A percentile compares a stretch with the other conserved stretches of the same genome.
Evolutionary conservation across 1,140 invertebrate genomes (phyloP).

Genomic region (Archivesica marissinica): DNA sequence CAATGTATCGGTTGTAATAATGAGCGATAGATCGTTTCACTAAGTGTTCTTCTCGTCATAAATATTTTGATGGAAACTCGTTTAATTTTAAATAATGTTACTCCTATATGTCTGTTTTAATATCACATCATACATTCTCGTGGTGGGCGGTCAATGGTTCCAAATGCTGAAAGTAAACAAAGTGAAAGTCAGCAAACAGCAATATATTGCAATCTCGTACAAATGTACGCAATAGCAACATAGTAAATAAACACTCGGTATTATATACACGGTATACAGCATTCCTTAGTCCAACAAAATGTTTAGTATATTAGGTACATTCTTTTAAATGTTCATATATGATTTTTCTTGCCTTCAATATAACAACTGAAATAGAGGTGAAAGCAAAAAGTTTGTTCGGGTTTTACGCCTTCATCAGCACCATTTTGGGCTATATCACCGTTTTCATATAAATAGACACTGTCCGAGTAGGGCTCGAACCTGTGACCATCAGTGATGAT

Average conservation of each 20-base stretch:
- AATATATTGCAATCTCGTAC: not conserved
- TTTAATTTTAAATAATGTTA: not conserved
- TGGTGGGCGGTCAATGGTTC: constrained; percentile 31
- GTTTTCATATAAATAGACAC: no score
- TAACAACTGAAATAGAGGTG: not conserved
- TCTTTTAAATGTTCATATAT: not conserved
- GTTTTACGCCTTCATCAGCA: no score
- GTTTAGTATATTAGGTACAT: not conserved
- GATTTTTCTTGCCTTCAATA: not conserved
- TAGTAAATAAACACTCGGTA: constrained; percentile 3
- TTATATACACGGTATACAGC: not conserved
- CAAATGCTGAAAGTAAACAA: constrained; percentile 51
- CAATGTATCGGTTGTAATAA: not conserved
- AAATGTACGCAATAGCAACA: constrained; percentile 3
- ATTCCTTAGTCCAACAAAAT: not conserved
- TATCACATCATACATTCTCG: constrained; percentile 35
- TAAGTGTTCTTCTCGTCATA: not conserved
- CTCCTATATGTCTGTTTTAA: constrained; percentile 3
- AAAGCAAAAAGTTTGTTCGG: not conserved
- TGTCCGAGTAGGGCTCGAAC: no score
- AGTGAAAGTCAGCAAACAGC: no score
- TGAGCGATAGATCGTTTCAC: not conserved
- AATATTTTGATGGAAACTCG: not conserved
- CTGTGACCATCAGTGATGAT: no score
- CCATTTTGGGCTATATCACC: no score